A percentile compares a stretch with the other conserved stretches of the same genome.
phyloP scores from a whole-genome alignment of 2,797 vertebrate species.

The Pangasius djambal region DNA sequence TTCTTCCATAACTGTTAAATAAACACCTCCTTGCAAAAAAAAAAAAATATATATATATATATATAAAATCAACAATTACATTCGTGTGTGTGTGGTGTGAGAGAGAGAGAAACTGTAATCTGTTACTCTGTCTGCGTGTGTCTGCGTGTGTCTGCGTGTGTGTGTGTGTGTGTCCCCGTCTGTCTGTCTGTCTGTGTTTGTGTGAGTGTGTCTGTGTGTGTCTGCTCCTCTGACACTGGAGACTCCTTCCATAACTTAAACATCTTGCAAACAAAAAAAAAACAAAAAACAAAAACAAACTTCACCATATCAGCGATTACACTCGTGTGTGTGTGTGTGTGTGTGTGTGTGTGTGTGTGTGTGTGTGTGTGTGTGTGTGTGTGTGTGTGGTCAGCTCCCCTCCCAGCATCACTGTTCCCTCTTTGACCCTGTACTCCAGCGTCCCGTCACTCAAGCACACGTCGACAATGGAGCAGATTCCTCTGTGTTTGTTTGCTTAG shows the following conservation, averaged over 20 bases:
- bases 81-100: not conserved
- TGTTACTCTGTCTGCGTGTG: too few species aligned
- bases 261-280: not conserved
- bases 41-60: too few species aligned
- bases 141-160: not conserved
- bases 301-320: too few species aligned
- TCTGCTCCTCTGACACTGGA: not conserved
- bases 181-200: too few species aligned
- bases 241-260: not conserved
- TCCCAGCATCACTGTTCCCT: conserved; percentile 66
- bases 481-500: conserved; percentile 83
- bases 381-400: conserved; percentile 47
- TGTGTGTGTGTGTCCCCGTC: not conserved
- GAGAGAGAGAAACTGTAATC: too few species aligned
- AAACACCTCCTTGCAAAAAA: too few species aligned
- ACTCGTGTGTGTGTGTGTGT: not conserved
- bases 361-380: not conserved
- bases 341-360: not conserved
- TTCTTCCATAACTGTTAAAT: too few species aligned
- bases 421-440: conserved; percentile 69
- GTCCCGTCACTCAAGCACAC: conserved; percentile 77
- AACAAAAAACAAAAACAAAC: not conserved
- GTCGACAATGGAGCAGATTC: conserved; percentile 81
- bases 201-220: not conserved
- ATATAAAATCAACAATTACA: too few species aligned